A percentile compares a stretch with the other conserved stretches of the same genome.
Evolutionary conservation across 2,113 vertebrate genomes (phyloP).

Genomic region (Psophia crepitans): DNA sequence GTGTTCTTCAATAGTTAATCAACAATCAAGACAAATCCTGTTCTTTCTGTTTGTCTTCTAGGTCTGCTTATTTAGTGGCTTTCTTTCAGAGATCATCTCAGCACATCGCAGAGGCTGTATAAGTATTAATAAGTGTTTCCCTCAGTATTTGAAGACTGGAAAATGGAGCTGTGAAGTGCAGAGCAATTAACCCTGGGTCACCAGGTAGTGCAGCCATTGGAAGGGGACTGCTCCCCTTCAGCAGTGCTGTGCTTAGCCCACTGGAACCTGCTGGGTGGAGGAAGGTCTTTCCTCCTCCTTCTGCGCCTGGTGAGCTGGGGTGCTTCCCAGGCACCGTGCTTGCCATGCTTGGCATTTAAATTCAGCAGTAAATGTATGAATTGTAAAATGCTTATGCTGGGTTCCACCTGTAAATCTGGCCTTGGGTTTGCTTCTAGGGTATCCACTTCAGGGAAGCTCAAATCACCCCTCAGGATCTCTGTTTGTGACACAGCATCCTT

Average conservation of each 20-base stretch:
- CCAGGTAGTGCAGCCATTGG: not conserved
- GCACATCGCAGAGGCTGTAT: not conserved
- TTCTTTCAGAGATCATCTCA: not conserved
- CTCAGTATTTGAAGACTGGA: not conserved
- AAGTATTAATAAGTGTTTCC: not conserved
- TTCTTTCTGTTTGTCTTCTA: not conserved
- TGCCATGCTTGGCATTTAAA: not conserved
- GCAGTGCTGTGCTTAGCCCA: accelerated
- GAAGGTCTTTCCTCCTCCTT: not conserved
- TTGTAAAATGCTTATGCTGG: not conserved
- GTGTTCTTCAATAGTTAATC: not conserved
- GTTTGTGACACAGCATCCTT: accelerated
- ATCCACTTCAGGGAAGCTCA: not conserved
- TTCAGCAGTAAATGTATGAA: not conserved
- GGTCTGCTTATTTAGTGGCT: not conserved
- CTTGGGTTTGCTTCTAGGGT: not conserved
- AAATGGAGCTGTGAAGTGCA: not conserved
- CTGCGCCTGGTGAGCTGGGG: accelerated
- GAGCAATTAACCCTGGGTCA: not conserved
- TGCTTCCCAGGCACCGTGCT: not conserved
- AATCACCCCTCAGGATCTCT: not conserved
- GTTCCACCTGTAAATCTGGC: not conserved
- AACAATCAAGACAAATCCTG: not conserved
- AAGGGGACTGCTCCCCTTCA: not conserved
- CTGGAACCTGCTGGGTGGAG: not conserved